Evolutionary conservation across 2,113 vertebrate species (phyloP).

Genomic region (Dascyllus trimaculatus): DNA sequence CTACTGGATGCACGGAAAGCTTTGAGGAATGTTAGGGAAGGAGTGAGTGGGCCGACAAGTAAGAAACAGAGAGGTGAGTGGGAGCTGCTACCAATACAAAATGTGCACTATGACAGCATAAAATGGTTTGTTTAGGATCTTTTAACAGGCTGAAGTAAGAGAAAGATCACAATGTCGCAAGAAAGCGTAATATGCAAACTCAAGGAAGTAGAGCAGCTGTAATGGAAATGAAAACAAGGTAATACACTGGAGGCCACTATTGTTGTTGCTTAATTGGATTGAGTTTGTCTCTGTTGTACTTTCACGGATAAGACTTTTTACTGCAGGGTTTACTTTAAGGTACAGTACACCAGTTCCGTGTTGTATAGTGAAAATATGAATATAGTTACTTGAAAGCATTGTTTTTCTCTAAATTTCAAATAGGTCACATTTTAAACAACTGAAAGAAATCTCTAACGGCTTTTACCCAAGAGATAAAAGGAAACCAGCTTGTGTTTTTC

Average conservation of each 20-base stretch:
- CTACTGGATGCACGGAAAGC: conserved; percentile 75
- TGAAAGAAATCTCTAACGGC: no score
- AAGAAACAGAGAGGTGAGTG: conserved; percentile 78
- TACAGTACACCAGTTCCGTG: background rate
- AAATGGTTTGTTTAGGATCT: conserved; percentile 1
- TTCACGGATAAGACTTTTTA: conserved; percentile 2
- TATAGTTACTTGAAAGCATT: background rate
- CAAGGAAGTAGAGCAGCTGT: conserved; percentile 32
- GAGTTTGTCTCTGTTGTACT: background rate
- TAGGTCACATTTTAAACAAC: background rate
- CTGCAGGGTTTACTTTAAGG: conserved; percentile 12
- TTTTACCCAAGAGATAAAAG: no score
- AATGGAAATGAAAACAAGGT: conserved; percentile 47
- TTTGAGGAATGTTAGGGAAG: conserved; percentile 65
- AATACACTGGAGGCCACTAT: conserved; percentile 27
- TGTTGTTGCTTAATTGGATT: conserved; percentile 47
- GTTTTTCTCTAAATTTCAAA: background rate
- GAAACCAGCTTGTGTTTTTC: no score
- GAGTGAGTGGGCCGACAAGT: conserved; percentile 59
- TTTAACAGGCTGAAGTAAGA: background rate
- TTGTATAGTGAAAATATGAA: background rate
- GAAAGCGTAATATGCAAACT: background rate
- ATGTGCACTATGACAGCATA: background rate
- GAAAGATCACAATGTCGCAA: background rate
- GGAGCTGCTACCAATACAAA: conserved; percentile 24